A percentile compares a stretch with the other conserved stretches of the same genome.
phyloP scores from a whole-genome alignment of 1,140 invertebrate genomes.

The Heliothis virescens region DNA sequence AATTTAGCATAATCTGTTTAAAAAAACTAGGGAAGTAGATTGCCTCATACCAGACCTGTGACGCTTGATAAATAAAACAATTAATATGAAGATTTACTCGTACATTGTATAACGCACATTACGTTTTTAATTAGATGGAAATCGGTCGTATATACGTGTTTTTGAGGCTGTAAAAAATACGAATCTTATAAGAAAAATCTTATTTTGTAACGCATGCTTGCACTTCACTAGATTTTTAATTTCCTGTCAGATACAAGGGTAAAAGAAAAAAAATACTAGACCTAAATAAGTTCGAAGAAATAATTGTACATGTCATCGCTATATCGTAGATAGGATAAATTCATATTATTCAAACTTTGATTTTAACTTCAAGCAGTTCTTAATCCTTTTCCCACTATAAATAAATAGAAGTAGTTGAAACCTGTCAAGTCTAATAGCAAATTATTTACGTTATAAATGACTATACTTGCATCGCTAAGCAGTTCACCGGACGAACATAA shows the following conservation, averaged over 20 bases:
- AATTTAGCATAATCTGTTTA: slow-evolving; percentile 18
- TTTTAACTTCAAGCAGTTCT: too few relatives aligned
- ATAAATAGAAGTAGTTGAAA: slow-evolving; percentile 3
- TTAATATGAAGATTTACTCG: slow-evolving; percentile 10
- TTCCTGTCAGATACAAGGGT: too few relatives aligned
- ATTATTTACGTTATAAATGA: slow-evolving; percentile 20
- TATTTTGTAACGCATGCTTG: neutral
- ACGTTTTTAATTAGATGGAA: slow-evolving; percentile 4
- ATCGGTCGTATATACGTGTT: neutral
- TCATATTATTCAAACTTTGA: too few relatives aligned
- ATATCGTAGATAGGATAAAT: too few relatives aligned
- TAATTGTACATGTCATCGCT: too few relatives aligned
- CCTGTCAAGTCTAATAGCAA: slow-evolving; percentile 14
- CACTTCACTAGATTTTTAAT: neutral
- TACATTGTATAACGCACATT: slow-evolving; percentile 10
- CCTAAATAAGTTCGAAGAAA: too few relatives aligned
- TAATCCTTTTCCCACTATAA: neutral
- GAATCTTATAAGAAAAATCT: neutral
- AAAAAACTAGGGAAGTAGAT: slow-evolving; percentile 15
- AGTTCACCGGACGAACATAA: slow-evolving; percentile 15
- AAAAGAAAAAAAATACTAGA: too few relatives aligned
- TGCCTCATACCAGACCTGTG: neutral
- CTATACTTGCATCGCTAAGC: slow-evolving; percentile 29
- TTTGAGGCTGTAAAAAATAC: neutral
- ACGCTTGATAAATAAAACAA: slow-evolving; percentile 26